Conservation (phyloP, 2,113 vertebrate genomes). For the Recurvirostra avosetta region DNA sequence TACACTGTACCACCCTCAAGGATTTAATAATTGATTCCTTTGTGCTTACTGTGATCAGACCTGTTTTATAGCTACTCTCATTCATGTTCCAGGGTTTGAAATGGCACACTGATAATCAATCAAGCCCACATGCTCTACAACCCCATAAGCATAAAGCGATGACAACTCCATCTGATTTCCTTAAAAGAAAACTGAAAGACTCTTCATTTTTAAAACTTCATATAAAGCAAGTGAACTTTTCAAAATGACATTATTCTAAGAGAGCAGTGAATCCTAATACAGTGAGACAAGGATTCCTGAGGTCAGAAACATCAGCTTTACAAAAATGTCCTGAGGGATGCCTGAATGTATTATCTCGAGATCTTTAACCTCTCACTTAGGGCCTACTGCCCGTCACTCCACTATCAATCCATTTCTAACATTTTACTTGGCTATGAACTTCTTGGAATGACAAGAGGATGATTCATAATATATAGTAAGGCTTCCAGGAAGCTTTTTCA, state of each 20-base stretch:
- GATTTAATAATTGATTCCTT: not conserved
- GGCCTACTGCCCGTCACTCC: conserved; percentile 45
- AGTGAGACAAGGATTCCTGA: conserved; percentile 44
- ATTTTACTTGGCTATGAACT: conserved; percentile 73
- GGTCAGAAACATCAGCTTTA: conserved; percentile 68
- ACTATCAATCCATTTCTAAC: conserved; percentile 71
- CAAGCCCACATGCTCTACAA: not conserved
- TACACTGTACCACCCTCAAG: not conserved
- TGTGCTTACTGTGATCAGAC: not conserved
- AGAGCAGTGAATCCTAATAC: conserved; percentile 61
- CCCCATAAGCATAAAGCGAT: not conserved
- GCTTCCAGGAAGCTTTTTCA: conserved; percentile 71
- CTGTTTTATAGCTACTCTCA: not conserved
- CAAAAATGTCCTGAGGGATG: conserved; percentile 59
- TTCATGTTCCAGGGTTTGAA: not conserved
- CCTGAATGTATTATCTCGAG: conserved; percentile 62
- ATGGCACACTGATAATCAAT: not conserved
- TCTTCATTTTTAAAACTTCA: conserved; percentile 31
- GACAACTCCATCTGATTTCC: not conserved
- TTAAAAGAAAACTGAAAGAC: conserved; percentile 30
- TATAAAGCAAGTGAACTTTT: conserved; percentile 49
- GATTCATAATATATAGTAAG: conserved; percentile 72
- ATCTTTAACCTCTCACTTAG: conserved; percentile 66
- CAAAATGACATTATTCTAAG: conserved; percentile 62
- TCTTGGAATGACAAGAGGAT: conserved; percentile 72